Percentiles rank a stretch among this genome's conserved stretches.
These are phyloP conservation scores for Notarius lentiginosus DNA, from an alignment of 2,113 vertebrate genomes.

Conservation along the genomic window DNA sequence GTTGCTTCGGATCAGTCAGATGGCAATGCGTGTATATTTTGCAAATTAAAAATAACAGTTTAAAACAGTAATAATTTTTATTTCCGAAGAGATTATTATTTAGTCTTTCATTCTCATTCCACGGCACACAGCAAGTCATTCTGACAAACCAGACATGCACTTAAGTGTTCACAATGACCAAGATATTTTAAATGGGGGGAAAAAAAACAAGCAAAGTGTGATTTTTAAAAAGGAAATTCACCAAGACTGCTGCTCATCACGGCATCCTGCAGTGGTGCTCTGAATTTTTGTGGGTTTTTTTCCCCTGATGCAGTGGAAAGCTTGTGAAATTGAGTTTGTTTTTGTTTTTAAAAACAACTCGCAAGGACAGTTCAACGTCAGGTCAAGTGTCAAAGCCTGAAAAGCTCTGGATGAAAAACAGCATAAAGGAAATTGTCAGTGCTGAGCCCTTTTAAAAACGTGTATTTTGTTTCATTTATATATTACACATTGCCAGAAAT, in stretches of 20 bases:
- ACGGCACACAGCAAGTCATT: not conserved
- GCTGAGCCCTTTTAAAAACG: not conserved
- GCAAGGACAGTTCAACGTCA: not conserved
- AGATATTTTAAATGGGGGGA: not conserved
- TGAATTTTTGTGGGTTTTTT: not conserved
- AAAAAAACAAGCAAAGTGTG: not conserved
- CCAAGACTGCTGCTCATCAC: not conserved
- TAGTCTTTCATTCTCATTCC: not conserved
- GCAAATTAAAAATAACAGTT: not conserved
- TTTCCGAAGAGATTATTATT: not conserved
- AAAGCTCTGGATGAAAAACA: not conserved
- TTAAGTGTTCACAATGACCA: not conserved
- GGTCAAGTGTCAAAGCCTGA: not conserved
- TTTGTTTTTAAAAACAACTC: no score
- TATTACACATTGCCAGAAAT: not conserved
- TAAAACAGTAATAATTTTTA: not conserved
- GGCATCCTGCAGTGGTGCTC: not conserved
- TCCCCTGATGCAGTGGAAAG: not conserved
- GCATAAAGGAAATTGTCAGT: not conserved
- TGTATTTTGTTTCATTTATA: not conserved
- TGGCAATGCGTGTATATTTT: not conserved
- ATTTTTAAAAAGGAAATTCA: not conserved
- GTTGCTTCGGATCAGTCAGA: not conserved
- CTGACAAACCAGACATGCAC: not conserved
- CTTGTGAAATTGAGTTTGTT: not conserved